A percentile compares a stretch with the other conserved stretches of the same genome.
phyloP scores from a whole-genome alignment of 64 coral and sea anemone species.

The Hydrozoanthus tunicans region DNA sequence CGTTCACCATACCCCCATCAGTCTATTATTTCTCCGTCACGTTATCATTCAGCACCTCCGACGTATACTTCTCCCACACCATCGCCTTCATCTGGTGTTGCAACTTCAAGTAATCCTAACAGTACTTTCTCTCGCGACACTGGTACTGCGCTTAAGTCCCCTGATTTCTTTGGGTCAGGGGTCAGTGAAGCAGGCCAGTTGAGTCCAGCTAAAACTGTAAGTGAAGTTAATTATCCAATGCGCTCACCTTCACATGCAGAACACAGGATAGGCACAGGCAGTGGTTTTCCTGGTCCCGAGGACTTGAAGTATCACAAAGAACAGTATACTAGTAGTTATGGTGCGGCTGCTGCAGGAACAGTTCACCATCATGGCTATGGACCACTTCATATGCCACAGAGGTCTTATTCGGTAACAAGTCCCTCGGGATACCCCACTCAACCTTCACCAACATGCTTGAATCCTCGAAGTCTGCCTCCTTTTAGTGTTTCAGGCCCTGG shows the following conservation, averaged over 20 bases:
- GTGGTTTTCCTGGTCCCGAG: conserved; percentile 55
- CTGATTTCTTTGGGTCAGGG: conserved; percentile 83
- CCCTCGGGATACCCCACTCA: conserved; percentile 80
- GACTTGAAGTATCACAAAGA: conserved; percentile 68
- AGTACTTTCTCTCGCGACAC: conserved; percentile 64
- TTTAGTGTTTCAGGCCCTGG: conserved; percentile 55
- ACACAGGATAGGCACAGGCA: conserved; percentile 10
- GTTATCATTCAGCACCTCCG: conserved; percentile 75
- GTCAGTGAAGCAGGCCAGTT: conserved; percentile 65
- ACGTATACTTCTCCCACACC: conserved; percentile 67
- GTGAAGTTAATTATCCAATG: conserved; percentile 65
- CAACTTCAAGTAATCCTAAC: conserved; percentile 80
- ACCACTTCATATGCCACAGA: conserved; percentile 47
- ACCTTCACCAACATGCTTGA: conserved; percentile 61
- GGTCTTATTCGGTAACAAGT: conserved; percentile 68
- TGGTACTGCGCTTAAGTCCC: conserved; percentile 38
- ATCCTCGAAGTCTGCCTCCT: conserved; percentile 66
- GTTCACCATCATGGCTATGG: conserved; percentile 90
- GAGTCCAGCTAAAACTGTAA: conserved; percentile 67
- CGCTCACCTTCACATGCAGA: conserved; percentile 62
- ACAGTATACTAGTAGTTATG: conserved; percentile 69
- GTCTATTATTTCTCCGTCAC: conserved; percentile 83
- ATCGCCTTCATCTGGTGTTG: conserved; percentile 74
- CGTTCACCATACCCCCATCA: conserved; percentile 73
- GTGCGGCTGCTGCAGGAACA: conserved; percentile 73